These are phyloP conservation scores for Cuculus canorus DNA, from an alignment of 2,797 vertebrate species.

Conservation along the genomic window DNA sequence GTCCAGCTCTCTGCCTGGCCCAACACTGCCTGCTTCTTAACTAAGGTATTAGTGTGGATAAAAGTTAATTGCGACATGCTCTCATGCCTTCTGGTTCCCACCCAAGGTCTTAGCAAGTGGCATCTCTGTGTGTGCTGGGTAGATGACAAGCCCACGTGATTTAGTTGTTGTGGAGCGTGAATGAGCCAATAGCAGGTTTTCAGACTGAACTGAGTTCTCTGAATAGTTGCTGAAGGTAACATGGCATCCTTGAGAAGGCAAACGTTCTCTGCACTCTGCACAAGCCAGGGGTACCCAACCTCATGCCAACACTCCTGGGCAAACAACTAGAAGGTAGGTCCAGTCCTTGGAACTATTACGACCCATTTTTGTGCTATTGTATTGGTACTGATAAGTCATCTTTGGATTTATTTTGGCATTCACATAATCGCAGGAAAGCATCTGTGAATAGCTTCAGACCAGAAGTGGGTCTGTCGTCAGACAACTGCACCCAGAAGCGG, in stretches of 20 bases:
- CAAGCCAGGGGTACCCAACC: neutral
- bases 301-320: neutral
- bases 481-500: neutral
- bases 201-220: neutral
- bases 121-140: neutral
- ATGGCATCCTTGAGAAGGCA: neutral
- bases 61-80: neutral
- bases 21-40: neutral
- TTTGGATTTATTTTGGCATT: neutral
- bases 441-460: neutral
- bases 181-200: neutral
- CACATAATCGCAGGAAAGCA: neutral
- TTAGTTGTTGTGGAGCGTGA: neutral
- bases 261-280: too few species aligned
- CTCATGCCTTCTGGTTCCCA: neutral
- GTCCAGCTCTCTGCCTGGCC: neutral
- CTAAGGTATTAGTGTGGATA: neutral
- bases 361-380: neutral
- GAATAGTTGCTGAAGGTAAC: neutral
- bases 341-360: neutral
- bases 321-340: neutral
- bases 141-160: accelerated
- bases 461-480: neutral
- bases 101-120: neutral
- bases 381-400: neutral